Conservation (phyloP, 2,113 vertebrate genomes). For the Serinus canaria region DNA sequence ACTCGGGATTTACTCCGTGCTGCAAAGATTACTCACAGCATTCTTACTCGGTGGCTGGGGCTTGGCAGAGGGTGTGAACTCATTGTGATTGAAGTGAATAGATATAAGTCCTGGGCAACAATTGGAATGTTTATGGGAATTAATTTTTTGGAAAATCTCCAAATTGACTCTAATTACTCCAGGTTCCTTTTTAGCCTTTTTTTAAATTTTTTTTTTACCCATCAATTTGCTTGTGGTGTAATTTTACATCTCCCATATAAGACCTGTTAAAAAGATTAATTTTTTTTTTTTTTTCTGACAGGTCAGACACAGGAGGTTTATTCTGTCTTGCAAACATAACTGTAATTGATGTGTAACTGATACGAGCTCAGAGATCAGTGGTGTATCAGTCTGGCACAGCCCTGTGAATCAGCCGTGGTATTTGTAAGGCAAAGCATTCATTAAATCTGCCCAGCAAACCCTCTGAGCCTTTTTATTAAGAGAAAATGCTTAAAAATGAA, state of each 20-base stretch:
- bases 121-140: conserved; percentile 5
- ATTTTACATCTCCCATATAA: not conserved
- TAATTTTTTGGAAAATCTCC: not conserved
- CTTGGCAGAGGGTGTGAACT: conserved; percentile 22
- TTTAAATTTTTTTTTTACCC: not conserved
- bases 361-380: not conserved
- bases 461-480: not conserved
- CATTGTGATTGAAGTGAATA: not conserved
- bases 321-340: not conserved
- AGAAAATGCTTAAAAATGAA: not conserved
- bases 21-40: not conserved
- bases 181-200: not conserved
- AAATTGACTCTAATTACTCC: not conserved
- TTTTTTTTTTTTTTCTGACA: not conserved
- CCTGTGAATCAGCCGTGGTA: not conserved
- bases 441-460: not conserved
- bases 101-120: conserved; percentile 3
- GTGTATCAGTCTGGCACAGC: not conserved
- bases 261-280: not conserved
- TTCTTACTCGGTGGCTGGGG: not conserved
- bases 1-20: not conserved
- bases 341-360: not conserved
- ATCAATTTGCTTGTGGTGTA: not conserved
- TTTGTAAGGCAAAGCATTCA: not conserved
- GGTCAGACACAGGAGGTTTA: not conserved